Evolutionary conservation across 2,797 vertebrate species (phyloP), one percentile per base, ranked within the genome.

Genomic region (Anolis apletophallus): DNA sequence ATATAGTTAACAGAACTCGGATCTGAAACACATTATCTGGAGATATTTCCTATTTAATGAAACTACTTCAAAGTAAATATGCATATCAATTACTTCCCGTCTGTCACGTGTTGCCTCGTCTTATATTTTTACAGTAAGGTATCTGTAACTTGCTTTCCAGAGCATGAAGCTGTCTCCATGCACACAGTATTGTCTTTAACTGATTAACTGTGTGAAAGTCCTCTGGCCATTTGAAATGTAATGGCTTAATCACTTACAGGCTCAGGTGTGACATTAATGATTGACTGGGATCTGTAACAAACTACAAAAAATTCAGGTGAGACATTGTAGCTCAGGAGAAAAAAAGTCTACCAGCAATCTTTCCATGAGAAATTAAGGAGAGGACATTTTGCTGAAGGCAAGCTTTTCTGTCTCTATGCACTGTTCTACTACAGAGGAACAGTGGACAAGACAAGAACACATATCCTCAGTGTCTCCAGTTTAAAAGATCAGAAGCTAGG

Each of bases 161-260:
- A 67, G 87, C 89, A 89, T 90, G 87, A 89, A 91, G 17, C 55
- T 50, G 78, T 73, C 76, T 73, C 83, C 80, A 88, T 91, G 91
- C 85, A 88, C 83, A 61, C 83, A 64, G 21, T 80, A 67, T 72
- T 80, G 86, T 84, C 57, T 86, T 87, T 72, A 83, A 92, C 92
- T 92, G 91, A 93, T 93, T 93, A 90, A 94, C 91, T 91, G 82
- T 90, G 91, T 89, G 88, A 93, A 94, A 89, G 88, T 91, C 90
- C 91, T 92, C 90, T 89, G 90, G 93, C 88, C 84, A 84, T 79
- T 87, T 75, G 67, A 89, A 90, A 74, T 34, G 5, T 79, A 93
- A 82, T 87, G 73, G 68, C 86, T 90, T 93, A 91, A 93, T 92
- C 79, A 50, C 89, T 92, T 89, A 80, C 87, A 90, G 84, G 76